Evolutionary conservation across 2,113 vertebrate species (phyloP).

Genomic region (Silurus asotus): DNA sequence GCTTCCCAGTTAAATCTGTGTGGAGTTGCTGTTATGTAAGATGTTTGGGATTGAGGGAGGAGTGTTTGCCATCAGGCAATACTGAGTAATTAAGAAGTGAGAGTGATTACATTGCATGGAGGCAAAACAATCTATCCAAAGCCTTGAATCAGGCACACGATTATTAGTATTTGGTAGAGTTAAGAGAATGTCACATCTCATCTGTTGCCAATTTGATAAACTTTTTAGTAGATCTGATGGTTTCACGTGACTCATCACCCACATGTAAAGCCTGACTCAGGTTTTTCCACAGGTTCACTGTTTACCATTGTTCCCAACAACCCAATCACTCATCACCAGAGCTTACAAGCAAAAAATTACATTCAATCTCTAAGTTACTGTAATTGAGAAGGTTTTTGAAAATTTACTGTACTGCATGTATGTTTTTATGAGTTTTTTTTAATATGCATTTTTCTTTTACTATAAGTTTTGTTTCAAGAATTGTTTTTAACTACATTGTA

Average conservation of each 20-base stretch:
- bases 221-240: neutral
- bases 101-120: conserved; percentile 54
- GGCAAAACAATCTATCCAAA: conserved; percentile 26
- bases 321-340: neutral
- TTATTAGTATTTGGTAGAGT: conserved; percentile 6
- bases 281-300: neutral
- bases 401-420: too few relatives aligned
- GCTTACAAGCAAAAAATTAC: too few relatives aligned
- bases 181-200: neutral
- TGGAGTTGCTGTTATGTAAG: neutral
- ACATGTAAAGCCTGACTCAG: neutral
- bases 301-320: neutral
- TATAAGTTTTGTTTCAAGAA: too few relatives aligned
- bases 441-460: too few relatives aligned
- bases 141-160: neutral
- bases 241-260: neutral
- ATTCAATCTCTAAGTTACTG: too few relatives aligned
- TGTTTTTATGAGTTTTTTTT: too few relatives aligned
- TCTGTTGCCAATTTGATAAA: neutral
- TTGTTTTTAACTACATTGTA: too few relatives aligned
- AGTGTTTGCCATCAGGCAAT: conserved; percentile 38
- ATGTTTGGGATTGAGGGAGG: conserved; percentile 6
- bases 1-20: conserved; percentile 34
- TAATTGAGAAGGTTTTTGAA: too few relatives aligned
- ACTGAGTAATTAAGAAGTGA: conserved; percentile 46